phyloP scores from a whole-genome alignment of 64 coral and sea anemone genomes.

The Pocillopora damicornis region DNA sequence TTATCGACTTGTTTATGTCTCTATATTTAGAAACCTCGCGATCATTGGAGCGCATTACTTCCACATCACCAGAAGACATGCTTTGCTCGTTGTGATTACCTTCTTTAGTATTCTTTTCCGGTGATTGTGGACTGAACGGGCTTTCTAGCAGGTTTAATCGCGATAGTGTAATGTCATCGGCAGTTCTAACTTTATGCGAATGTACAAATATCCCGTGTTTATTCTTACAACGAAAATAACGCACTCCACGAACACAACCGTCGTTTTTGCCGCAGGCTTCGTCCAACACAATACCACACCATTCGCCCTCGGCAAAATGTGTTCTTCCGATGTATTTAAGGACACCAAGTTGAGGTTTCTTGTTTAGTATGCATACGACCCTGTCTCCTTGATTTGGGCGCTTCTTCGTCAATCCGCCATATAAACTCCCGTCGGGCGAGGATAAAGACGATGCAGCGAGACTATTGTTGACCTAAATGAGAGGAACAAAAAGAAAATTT shows the following conservation, averaged over 20 bases:
- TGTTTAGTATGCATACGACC: conserved; percentile 91
- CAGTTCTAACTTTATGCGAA: conserved; percentile 80
- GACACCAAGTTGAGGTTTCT: conserved; percentile 58
- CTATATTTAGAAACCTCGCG: neutral
- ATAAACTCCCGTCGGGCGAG: neutral
- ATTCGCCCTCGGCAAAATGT: conserved; percentile 81
- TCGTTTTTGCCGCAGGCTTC: conserved; percentile 96
- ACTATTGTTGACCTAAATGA: neutral
- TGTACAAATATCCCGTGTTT: conserved; percentile 96
- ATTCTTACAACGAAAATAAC: conserved; percentile 85
- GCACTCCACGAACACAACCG: conserved; percentile 81
- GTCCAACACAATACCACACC: conserved; percentile 85
- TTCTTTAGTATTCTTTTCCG: neutral
- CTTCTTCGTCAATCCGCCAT: neutral
- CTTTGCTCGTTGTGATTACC: neutral
- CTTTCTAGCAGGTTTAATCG: conserved; percentile 13
- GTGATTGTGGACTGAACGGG: conserved; percentile 15
- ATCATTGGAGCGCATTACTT: neutral
- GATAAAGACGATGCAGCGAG: neutral
- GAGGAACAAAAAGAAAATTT: neutral
- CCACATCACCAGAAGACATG: conserved; percentile 17
- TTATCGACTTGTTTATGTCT: neutral
- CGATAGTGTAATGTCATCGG: conserved; percentile 35
- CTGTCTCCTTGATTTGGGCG: conserved; percentile 34
- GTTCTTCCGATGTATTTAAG: conserved; percentile 83